phyloP scores from a whole-genome alignment of 2,888 invertebrate genomes.

The Temnothorax ravouxi region DNA sequence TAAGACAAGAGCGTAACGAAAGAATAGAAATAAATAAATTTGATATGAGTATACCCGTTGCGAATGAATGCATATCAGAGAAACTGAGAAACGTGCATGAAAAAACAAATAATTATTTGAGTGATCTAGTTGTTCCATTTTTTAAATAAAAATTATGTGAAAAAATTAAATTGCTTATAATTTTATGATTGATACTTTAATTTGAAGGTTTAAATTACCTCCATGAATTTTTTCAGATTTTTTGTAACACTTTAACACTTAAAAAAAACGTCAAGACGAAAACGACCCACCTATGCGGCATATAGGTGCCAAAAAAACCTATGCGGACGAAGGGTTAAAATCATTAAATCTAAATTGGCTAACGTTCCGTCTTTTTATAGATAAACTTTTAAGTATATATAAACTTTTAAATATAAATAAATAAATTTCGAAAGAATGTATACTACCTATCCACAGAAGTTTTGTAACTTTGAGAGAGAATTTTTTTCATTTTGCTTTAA shows the following conservation, averaged over 20 bases:
- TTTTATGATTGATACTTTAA: no score
- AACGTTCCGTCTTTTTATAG: background rate
- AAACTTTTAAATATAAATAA: background rate
- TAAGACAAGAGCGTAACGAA: background rate
- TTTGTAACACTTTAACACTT: no score
- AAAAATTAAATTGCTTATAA: no score
- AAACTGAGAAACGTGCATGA: background rate
- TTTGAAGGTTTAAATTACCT: no score
- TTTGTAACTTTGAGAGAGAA: background rate
- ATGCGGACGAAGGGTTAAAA: no score
- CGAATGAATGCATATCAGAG: background rate
- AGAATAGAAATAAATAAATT: background rate
- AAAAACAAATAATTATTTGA: background rate
- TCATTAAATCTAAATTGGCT: background rate
- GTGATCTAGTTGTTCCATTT: no score
- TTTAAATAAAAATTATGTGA: no score
- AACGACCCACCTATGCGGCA: no score
- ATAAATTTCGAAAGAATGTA: background rate
- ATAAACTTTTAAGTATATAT: background rate
- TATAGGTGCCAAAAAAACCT: no score
- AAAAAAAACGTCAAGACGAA: no score
- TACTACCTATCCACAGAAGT: background rate
- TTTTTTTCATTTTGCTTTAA: background rate
- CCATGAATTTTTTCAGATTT: no score
- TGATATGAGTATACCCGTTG: background rate